Evolutionary conservation across 1,140 invertebrate species (phyloP).

Genomic region (Philotrypesis tridentata): DNA sequence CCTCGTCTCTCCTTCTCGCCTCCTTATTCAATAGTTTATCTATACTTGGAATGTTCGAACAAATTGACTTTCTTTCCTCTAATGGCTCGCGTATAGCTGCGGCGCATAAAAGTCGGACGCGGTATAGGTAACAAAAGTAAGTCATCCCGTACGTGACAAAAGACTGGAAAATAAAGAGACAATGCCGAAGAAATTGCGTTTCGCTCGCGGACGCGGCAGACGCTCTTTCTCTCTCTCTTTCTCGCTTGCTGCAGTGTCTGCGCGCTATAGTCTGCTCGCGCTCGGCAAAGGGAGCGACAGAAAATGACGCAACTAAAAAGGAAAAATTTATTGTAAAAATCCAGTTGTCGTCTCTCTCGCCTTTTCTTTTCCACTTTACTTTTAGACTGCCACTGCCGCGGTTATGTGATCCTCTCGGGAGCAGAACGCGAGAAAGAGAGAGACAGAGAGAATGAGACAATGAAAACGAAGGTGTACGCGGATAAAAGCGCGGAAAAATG

Average conservation of each 20-base stretch:
- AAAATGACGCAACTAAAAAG: not conserved
- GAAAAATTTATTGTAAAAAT: conserved; percentile 9
- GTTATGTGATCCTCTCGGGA: not conserved
- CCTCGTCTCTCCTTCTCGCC: too few relatives aligned
- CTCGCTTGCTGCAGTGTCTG: too few relatives aligned
- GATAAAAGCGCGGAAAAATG: not conserved
- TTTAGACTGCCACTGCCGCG: not conserved
- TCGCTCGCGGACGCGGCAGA: not conserved
- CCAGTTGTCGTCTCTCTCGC: not conserved
- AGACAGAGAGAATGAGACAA: too few relatives aligned
- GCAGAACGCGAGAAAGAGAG: not conserved
- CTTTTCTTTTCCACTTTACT: not conserved
- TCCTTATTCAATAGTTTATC: not conserved
- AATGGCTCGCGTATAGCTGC: not conserved
- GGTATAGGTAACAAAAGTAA: not conserved
- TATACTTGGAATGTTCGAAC: not conserved
- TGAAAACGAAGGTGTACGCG: too few relatives aligned
- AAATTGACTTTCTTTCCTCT: not conserved
- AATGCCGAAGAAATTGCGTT: not conserved
- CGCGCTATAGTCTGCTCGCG: too few relatives aligned
- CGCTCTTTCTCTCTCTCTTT: too few relatives aligned
- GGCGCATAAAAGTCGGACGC: not conserved
- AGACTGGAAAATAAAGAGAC: not conserved
- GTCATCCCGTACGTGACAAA: not conserved
- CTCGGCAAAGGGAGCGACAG: not conserved